A percentile compares a stretch with the other conserved stretches of the same genome.
These are phyloP conservation scores for Lasiommata megera DNA, from an alignment of 2,888 invertebrate genomes.

Conservation along the genomic window DNA sequence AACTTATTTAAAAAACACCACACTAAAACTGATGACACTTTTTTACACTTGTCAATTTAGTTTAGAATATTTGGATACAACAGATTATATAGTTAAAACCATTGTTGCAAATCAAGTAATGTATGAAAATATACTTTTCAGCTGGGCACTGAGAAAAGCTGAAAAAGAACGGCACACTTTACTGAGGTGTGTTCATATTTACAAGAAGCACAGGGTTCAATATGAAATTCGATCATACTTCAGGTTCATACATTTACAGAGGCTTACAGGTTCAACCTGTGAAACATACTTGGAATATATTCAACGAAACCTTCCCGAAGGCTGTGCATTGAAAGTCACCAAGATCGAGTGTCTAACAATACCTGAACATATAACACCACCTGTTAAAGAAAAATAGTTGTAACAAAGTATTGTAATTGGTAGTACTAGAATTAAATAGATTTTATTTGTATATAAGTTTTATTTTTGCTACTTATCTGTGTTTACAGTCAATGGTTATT, in stretches of 20 bases:
- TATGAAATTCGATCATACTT: slow-evolving; percentile 98
- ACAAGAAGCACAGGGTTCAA: slow-evolving; percentile 96
- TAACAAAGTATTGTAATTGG: neutral
- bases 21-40: too few species aligned
- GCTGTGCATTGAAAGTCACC: slow-evolving; percentile 95
- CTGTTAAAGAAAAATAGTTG: slow-evolving; percentile 47
- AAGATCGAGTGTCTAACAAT: slow-evolving; percentile 84
- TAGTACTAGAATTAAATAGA: slow-evolving; percentile 31
- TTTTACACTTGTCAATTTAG: too few species aligned
- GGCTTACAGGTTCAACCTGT: slow-evolving; percentile 96
- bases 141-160: slow-evolving; percentile 87
- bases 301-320: slow-evolving; percentile 98
- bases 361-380: slow-evolving; percentile 79
- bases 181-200: slow-evolving; percentile 93
- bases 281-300: slow-evolving; percentile 98
- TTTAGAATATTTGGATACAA: too few species aligned
- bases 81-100: too few species aligned
- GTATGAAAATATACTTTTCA: slow-evolving; percentile 79
- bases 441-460: slow-evolving; percentile 14
- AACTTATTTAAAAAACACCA: too few species aligned
- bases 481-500: neutral
- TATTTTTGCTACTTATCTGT: slow-evolving; percentile 4
- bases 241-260: slow-evolving; percentile 89
- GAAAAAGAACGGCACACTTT: slow-evolving; percentile 89
- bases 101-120: too few species aligned